These are phyloP conservation scores for Corvus moneduloides DNA, from an alignment of 2,113 vertebrate species.

Conservation along the genomic window DNA sequence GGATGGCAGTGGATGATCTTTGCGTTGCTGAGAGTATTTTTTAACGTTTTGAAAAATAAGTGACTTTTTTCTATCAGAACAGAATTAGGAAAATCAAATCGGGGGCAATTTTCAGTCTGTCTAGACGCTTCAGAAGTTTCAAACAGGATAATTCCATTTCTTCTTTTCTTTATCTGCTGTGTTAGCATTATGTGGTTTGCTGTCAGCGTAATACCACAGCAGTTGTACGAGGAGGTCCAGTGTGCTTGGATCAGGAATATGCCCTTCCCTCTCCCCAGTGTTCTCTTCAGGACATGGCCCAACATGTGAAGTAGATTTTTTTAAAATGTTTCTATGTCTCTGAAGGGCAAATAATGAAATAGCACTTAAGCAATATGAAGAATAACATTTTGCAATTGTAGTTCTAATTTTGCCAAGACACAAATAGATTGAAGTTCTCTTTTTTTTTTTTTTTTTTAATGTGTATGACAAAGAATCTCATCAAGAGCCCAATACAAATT, in stretches of 20 bases:
- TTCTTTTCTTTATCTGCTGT: neutral
- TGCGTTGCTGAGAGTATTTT: neutral
- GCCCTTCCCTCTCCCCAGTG: fast-evolving
- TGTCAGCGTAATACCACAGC: neutral
- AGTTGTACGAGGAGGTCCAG: neutral
- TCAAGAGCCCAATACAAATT: neutral
- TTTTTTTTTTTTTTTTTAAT: neutral
- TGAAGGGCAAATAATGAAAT: neutral
- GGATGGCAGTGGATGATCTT: neutral
- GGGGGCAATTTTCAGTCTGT: neutral
- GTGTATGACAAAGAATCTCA: neutral
- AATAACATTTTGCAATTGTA: neutral
- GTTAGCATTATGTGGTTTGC: neutral
- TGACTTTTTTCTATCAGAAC: neutral
- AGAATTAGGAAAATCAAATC: neutral
- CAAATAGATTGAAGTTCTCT: neutral
- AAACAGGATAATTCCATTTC: slow-evolving; percentile 4
- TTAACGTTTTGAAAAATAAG: neutral
- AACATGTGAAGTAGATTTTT: neutral
- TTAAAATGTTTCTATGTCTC: neutral
- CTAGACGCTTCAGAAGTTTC: neutral
- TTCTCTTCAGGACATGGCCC: neutral
- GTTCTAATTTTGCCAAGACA: neutral
- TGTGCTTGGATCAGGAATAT: neutral
- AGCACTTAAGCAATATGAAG: neutral